These are phyloP conservation scores for Anguilla rostrata DNA, from an alignment of 2,113 vertebrate genomes.

Conservation along the genomic window DNA sequence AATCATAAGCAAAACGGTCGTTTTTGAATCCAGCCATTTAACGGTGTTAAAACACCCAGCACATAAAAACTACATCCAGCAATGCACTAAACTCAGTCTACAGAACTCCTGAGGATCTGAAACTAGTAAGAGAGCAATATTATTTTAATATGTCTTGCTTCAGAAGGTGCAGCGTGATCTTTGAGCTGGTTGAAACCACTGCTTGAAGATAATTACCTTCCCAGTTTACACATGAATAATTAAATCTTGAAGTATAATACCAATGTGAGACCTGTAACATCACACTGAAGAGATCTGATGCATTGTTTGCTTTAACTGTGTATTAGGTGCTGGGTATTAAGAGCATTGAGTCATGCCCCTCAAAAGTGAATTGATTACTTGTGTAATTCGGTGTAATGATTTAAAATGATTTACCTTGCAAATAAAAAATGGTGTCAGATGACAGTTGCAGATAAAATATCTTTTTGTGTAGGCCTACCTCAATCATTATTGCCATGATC, in stretches of 20 bases:
- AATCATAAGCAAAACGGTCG: background rate
- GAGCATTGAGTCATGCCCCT: background rate
- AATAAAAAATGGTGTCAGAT: background rate
- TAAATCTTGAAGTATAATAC: background rate
- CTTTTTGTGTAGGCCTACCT: background rate
- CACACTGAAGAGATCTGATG: background rate
- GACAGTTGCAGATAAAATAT: background rate
- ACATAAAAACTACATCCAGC: background rate
- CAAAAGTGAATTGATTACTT: background rate
- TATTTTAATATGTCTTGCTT: background rate
- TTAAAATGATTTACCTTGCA: background rate
- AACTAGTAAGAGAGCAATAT: background rate
- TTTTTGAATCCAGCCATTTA: background rate
- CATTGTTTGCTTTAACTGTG: constrained; percentile 4
- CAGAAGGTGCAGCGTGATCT: background rate
- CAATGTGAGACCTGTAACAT: background rate
- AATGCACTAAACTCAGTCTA: background rate
- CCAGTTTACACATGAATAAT: constrained; percentile 2
- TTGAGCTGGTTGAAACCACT: background rate
- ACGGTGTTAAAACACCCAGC: background rate
- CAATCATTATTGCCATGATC: background rate
- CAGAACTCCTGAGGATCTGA: background rate
- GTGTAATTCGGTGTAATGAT: background rate
- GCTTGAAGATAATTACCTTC: background rate
- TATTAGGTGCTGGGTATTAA: background rate